Percentiles rank a stretch among this genome's conserved stretches.
Conservation (phyloP, 2,797 vertebrate genomes). For the Fistularia commersonii region DNA sequence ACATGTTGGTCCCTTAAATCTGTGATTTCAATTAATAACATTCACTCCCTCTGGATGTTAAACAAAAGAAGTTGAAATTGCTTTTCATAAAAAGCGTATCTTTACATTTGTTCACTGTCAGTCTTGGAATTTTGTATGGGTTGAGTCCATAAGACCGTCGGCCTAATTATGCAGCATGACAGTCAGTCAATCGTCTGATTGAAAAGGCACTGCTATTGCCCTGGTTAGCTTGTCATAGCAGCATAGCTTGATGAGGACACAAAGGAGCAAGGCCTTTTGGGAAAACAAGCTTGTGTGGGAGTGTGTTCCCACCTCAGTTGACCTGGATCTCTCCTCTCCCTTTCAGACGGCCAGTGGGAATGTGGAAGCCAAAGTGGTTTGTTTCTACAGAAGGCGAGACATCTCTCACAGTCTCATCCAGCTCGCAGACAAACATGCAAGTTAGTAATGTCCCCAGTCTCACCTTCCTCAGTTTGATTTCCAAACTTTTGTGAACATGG, state of each 20-base stretch:
- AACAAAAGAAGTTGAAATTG: constrained; percentile 1
- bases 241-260: constrained; percentile 33
- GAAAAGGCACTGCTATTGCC: constrained; percentile 15
- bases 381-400: constrained; percentile 96
- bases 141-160: constrained; percentile 34
- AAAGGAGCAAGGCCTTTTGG: constrained; percentile 40
- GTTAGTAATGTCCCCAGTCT: constrained; percentile 75
- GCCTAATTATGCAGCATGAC: constrained; percentile 42
- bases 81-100: constrained; percentile 1
- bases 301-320: constrained; percentile 23
- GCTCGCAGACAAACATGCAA: constrained; percentile 97
- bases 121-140: constrained; percentile 36
- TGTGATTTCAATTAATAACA: too few species aligned
- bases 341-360: constrained; percentile 96
- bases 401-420: constrained; percentile 98
- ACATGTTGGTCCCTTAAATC: too few species aligned
- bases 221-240: constrained; percentile 43
- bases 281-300: constrained; percentile 47
- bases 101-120: constrained; percentile 21
- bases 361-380: constrained; percentile 98
- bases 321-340: constrained; percentile 17
- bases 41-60: too few species aligned
- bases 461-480: neutral
- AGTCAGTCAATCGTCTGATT: constrained; percentile 52
- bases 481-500: too few species aligned